Evolutionary conservation across 2,797 vertebrate species (phyloP).

Genomic region (Scomberomorus guttatus): DNA sequence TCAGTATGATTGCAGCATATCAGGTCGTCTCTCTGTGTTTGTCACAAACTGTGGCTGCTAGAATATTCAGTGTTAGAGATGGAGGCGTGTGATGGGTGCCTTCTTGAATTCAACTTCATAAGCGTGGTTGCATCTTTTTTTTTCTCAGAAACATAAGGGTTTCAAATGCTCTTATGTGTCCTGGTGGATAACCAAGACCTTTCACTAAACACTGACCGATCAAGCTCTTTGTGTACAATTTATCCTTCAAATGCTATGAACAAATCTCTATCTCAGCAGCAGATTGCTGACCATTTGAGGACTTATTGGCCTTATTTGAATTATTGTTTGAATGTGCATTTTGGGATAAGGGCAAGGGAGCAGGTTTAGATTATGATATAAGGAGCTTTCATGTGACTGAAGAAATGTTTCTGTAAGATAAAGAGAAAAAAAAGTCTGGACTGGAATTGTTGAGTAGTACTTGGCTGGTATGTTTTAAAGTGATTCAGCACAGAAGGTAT

Average conservation of each 20-base stretch:
- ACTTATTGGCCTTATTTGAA: not conserved
- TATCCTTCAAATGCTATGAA: slow-evolving; percentile 9
- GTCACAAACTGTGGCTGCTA: not conserved
- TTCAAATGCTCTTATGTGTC: slow-evolving; percentile 35
- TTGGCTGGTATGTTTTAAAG: slow-evolving; percentile 50
- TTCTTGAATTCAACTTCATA: slow-evolving; percentile 27
- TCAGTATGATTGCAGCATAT: slow-evolving; percentile 16
- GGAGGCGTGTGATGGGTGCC: slow-evolving; percentile 27
- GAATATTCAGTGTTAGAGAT: slow-evolving; percentile 25
- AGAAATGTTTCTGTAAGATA: slow-evolving; percentile 24
- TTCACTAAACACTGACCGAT: slow-evolving; percentile 35
- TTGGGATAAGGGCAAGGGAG: not conserved
- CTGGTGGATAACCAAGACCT: slow-evolving; percentile 30
- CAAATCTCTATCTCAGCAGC: slow-evolving; percentile 3
- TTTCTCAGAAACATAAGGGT: not conserved
- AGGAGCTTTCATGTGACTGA: slow-evolving; percentile 12
- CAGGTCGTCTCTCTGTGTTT: slow-evolving; percentile 24
- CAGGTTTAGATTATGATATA: not conserved
- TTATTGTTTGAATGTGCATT: not conserved
- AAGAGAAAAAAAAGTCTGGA: not conserved
- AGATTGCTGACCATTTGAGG: not conserved
- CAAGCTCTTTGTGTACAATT: not conserved
- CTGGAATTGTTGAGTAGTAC: slow-evolving; percentile 9
- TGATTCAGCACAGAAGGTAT: slow-evolving; percentile 42
- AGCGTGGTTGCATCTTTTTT: slow-evolving; percentile 13